Evolutionary conservation across 2,797 vertebrate genomes (phyloP).

Genomic region (Hafferia zeledoni): DNA sequence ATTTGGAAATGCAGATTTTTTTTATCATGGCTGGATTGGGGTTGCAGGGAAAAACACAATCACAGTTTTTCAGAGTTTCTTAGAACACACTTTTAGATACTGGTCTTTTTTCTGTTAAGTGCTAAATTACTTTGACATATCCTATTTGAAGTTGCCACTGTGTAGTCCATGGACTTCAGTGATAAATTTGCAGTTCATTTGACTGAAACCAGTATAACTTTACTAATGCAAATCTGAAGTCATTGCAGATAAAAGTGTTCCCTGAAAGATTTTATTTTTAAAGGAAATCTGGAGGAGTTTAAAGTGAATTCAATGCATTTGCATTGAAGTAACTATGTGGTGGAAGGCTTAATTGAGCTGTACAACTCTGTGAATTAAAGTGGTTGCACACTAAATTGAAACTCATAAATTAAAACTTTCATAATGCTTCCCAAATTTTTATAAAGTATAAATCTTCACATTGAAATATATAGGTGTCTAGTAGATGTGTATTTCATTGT

Average conservation of each 20-base stretch:
- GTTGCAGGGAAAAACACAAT: background rate
- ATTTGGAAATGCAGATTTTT: background rate
- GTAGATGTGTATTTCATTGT: background rate
- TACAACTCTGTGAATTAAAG: background rate
- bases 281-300: background rate
- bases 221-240: background rate
- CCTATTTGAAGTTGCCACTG: background rate
- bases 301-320: background rate
- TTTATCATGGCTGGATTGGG: background rate
- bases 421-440: background rate
- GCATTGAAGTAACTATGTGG: background rate
- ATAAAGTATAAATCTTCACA: background rate
- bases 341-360: background rate
- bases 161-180: background rate
- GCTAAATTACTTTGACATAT: background rate
- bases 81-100: background rate
- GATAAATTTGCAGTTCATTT: background rate
- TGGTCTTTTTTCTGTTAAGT: background rate
- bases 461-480: background rate
- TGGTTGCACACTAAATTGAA: background rate
- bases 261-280: background rate
- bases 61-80: background rate
- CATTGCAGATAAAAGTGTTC: background rate
- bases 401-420: background rate
- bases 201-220: background rate